Conservation (phyloP, 2,888 invertebrate species). For the Arge pagana region DNA sequence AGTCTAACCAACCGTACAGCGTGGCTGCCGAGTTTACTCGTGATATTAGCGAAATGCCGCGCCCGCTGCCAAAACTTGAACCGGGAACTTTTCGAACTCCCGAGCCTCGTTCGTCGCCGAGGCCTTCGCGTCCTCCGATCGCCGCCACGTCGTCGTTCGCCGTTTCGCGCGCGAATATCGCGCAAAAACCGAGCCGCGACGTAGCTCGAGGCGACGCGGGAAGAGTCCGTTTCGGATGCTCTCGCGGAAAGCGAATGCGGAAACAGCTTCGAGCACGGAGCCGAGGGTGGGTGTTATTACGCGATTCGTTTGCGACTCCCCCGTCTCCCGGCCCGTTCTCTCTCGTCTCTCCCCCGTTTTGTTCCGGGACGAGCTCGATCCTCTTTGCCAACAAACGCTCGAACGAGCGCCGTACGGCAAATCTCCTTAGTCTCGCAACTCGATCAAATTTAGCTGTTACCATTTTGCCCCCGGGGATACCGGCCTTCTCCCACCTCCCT, state of each 20-base stretch:
- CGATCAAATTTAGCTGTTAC: conserved; percentile 47
- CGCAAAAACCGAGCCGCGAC: too few species aligned
- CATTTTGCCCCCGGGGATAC: not conserved
- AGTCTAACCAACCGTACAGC: conserved; percentile 49
- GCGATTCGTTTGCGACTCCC: conserved; percentile 54
- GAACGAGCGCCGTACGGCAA: conserved; percentile 43
- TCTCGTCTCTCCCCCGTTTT: conserved; percentile 21
- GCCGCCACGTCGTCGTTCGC: conserved; percentile 30
- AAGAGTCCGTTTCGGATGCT: too few species aligned
- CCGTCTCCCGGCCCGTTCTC: conserved; percentile 23
- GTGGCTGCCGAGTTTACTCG: conserved; percentile 43
- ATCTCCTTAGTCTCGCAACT: conserved; percentile 51
- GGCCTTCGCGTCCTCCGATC: not conserved
- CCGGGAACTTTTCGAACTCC: conserved; percentile 32
- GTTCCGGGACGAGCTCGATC: conserved; percentile 38
- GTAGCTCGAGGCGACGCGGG: too few species aligned
- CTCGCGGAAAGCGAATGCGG: too few species aligned
- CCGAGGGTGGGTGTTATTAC: conserved; percentile 43
- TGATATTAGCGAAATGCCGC: conserved; percentile 46
- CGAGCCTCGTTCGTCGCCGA: conserved; percentile 37
- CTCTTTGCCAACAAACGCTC: conserved; percentile 52
- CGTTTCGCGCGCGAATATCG: too few species aligned
- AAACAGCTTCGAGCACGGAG: too few species aligned
- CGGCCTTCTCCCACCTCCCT: conserved; percentile 2
- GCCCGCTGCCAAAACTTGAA: conserved; percentile 34